phyloP scores from a whole-genome alignment of 2,888 invertebrate species.

The Drosophila hawaiiensis region DNA sequence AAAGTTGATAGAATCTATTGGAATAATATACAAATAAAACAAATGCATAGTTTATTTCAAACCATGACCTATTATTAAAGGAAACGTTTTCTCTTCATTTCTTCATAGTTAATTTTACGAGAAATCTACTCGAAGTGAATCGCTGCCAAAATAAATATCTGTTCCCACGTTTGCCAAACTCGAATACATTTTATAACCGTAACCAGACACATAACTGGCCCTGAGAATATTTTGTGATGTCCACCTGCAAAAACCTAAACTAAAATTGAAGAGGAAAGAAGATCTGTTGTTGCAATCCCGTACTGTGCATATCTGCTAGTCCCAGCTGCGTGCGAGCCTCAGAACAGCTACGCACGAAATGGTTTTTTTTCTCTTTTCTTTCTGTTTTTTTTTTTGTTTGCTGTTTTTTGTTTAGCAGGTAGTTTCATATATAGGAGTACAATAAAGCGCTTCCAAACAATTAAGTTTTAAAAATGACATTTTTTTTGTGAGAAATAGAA shows the following conservation, averaged over 20 bases:
- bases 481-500: slow-evolving; percentile 63
- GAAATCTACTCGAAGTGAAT: slow-evolving; percentile 20
- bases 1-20: background rate
- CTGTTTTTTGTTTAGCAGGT: slow-evolving; percentile 48
- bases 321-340: slow-evolving; percentile 56
- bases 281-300: slow-evolving; percentile 72
- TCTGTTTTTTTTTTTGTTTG: slow-evolving; percentile 9
- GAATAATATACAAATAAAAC: background rate
- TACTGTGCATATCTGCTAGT: slow-evolving; percentile 28
- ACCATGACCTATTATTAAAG: background rate
- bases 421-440: slow-evolving; percentile 25
- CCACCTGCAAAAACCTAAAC: slow-evolving; percentile 69
- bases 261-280: slow-evolving; percentile 66
- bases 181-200: slow-evolving; percentile 69
- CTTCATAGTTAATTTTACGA: slow-evolving; percentile 27
- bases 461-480: slow-evolving; percentile 76
- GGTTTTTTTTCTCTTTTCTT: slow-evolving; percentile 31
- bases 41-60: background rate
- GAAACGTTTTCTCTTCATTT: background rate
- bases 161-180: slow-evolving; percentile 70
- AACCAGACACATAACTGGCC: slow-evolving; percentile 55
- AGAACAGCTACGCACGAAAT: slow-evolving; percentile 56
- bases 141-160: slow-evolving; percentile 50
- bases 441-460: slow-evolving; percentile 69
- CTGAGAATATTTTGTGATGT: slow-evolving; percentile 71